Conservation (phyloP, 1,140 invertebrate genomes). For the Heliconius melpomene region DNA sequence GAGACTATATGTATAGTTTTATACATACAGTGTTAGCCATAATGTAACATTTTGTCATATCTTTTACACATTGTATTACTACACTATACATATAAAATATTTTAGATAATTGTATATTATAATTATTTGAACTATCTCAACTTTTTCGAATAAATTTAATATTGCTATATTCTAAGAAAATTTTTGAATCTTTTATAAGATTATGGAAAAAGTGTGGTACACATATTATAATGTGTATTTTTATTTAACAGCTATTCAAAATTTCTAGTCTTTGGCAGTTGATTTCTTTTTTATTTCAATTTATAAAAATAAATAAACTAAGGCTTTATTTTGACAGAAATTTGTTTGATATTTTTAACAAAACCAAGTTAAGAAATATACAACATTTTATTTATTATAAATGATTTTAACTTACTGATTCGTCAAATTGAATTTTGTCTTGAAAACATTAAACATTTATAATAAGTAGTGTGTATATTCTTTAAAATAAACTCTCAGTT, state of each 20-base stretch:
- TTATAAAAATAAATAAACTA: neutral
- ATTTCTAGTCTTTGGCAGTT: neutral
- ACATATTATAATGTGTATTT: neutral
- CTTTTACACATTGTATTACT: neutral
- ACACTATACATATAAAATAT: neutral
- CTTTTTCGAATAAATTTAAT: neutral
- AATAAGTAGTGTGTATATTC: no score
- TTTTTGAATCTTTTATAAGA: neutral
- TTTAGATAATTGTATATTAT: constrained; percentile 9
- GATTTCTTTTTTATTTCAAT: neutral
- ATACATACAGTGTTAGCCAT: neutral
- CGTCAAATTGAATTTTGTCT: no score
- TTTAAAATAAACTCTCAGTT: neutral
- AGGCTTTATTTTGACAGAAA: neutral
- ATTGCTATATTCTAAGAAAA: neutral
- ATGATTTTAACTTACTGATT: neutral
- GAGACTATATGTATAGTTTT: neutral
- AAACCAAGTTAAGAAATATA: no score
- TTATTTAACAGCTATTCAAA: neutral
- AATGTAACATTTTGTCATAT: neutral
- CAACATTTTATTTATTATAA: no score
- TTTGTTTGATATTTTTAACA: neutral
- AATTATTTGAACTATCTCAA: neutral
- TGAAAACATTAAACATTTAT: no score
- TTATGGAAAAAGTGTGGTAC: neutral